Evolutionary conservation across 2,888 invertebrate species (phyloP).

Genomic region (Athalia rosae): DNA sequence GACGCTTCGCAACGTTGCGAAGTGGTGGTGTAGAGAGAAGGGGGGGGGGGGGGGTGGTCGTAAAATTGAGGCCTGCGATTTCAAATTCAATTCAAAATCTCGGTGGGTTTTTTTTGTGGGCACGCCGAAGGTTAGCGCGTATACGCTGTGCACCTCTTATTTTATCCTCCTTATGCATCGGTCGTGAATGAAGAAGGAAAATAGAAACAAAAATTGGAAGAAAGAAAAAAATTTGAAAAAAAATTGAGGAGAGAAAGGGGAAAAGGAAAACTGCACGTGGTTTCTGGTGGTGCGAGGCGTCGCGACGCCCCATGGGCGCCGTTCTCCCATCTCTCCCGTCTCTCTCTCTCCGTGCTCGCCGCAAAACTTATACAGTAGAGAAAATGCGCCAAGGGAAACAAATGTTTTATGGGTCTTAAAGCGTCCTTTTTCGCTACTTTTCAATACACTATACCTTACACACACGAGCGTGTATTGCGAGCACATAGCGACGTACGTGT

Average conservation of each 20-base stretch:
- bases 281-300: too few species aligned
- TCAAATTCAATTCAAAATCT: slow-evolving; percentile 71
- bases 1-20: too few species aligned
- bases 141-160: slow-evolving; percentile 49
- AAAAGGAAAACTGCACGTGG: too few species aligned
- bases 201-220: not conserved
- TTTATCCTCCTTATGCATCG: not conserved
- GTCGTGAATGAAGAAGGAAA: too few species aligned
- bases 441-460: not conserved
- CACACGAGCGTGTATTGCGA: too few species aligned
- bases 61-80: slow-evolving; percentile 69
- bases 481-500: not conserved
- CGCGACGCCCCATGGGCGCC: not conserved
- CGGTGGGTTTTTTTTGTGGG: slow-evolving; percentile 49
- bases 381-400: slow-evolving; percentile 61
- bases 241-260: too few species aligned
- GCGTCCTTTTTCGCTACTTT: slow-evolving; percentile 60
- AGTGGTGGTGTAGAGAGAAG: too few species aligned
- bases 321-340: not conserved
- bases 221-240: too few species aligned
- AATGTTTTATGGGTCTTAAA: slow-evolving; percentile 71
- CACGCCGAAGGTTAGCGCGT: slow-evolving; percentile 62
- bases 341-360: not conserved
- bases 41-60: slow-evolving; percentile 49
- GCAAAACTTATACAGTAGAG: not conserved